Evolutionary conservation across 1,140 invertebrate species (phyloP).

Genomic region (Drosophila dunni): DNA sequence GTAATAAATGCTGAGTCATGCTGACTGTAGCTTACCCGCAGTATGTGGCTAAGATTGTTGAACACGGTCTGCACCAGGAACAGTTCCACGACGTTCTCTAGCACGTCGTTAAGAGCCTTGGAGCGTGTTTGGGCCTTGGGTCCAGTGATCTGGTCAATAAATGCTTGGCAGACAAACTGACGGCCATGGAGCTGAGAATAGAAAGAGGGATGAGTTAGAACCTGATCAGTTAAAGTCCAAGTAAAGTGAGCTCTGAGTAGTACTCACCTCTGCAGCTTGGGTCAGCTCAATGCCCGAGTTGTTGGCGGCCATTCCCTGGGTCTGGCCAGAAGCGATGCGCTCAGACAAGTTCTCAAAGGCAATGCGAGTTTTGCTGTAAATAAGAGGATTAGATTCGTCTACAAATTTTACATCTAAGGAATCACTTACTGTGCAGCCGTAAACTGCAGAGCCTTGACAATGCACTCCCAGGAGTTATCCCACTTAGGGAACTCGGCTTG

Average conservation of each 20-base stretch:
- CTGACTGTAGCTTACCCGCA: conserved; percentile 87
- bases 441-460: conserved; percentile 88
- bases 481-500: conserved; percentile 85
- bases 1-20: background rate
- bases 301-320: conserved; percentile 93
- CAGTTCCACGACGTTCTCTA: conserved; percentile 90
- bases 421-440: conserved; percentile 89
- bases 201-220: background rate
- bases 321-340: conserved; percentile 87
- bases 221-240: background rate
- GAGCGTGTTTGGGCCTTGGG: conserved; percentile 78
- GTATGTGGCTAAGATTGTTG: conserved; percentile 90
- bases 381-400: background rate
- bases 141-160: conserved; percentile 86
- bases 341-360: conserved; percentile 89
- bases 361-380: conserved; percentile 89
- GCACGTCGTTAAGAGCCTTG: conserved; percentile 86
- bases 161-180: conserved; percentile 89
- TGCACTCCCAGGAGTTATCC: conserved; percentile 87
- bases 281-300: conserved; percentile 91
- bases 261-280: conserved; percentile 88
- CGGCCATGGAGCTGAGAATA: conserved; percentile 88
- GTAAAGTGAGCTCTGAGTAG: background rate
- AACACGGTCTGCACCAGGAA: conserved; percentile 91
- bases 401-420: no score